Conservation (phyloP, 2,888 invertebrate species). For the Drosophila kambysellisi region DNA sequence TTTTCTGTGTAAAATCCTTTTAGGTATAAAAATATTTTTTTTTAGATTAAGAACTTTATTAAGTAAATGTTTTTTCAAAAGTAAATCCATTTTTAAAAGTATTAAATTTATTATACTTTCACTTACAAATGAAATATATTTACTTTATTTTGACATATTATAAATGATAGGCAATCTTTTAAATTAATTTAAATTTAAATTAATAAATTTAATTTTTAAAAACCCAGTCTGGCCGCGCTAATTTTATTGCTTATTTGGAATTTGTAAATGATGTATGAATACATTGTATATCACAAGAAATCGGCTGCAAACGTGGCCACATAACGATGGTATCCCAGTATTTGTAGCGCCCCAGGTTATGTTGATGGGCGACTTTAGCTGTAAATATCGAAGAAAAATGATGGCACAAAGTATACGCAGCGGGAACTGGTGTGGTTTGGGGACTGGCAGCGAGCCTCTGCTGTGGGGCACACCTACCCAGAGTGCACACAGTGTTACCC, state of each 20-base stretch:
- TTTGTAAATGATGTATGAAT: background rate
- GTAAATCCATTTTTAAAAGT: background rate
- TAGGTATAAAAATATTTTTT: background rate
- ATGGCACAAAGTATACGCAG: slow-evolving; percentile 61
- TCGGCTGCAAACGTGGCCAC: slow-evolving; percentile 25
- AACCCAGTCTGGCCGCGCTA: background rate
- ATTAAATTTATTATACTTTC: background rate
- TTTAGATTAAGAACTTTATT: background rate
- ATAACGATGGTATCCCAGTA: slow-evolving; percentile 26
- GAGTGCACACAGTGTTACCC: background rate
- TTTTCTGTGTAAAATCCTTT: too few species aligned
- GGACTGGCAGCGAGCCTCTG: slow-evolving; percentile 20
- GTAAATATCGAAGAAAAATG: slow-evolving; percentile 66
- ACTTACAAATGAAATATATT: background rate
- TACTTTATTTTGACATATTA: background rate
- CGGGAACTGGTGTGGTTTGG: slow-evolving; percentile 27
- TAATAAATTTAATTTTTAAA: too few species aligned
- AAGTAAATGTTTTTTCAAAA: background rate
- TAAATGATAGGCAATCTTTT: too few species aligned
- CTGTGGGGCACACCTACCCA: slow-evolving; percentile 49
- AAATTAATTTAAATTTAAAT: too few species aligned
- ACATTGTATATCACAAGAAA: background rate
- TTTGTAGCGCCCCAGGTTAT: slow-evolving; percentile 56
- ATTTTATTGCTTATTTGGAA: background rate
- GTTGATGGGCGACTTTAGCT: slow-evolving; percentile 70